Conservation (phyloP, 2,113 vertebrate species). For the Gymnobelideus leadbeateri region DNA sequence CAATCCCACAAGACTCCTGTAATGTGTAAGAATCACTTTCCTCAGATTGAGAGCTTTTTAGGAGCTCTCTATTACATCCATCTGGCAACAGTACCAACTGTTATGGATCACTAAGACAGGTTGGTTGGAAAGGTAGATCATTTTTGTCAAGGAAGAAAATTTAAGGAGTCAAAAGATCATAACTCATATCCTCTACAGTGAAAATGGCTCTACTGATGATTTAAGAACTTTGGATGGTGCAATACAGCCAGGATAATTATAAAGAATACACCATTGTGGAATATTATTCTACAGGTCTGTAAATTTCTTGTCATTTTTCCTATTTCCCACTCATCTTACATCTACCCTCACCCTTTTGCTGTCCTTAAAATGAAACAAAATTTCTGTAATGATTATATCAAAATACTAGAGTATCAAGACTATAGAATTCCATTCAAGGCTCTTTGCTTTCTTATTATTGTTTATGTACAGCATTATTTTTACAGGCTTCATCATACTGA, state of each 20-base stretch:
- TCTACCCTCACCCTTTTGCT: background rate
- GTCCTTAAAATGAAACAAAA: conserved; percentile 58
- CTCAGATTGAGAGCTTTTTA: conserved; percentile 31
- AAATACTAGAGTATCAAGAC: conserved; percentile 2
- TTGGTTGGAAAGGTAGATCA: conserved; percentile 73
- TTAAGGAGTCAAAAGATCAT: conserved; percentile 75
- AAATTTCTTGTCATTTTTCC: conserved; percentile 68
- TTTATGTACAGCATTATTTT: background rate
- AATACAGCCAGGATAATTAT: conserved; percentile 60
- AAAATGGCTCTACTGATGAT: conserved; percentile 74
- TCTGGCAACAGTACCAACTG: conserved; percentile 25
- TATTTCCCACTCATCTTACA: conserved; percentile 69
- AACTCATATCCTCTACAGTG: conserved; percentile 73
- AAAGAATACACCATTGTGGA: conserved; percentile 65
- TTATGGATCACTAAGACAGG: conserved; percentile 71
- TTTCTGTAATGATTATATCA: conserved; percentile 13
- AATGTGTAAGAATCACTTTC: conserved; percentile 37
- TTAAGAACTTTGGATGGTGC: conserved; percentile 69
- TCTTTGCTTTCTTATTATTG: background rate
- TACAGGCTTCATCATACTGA: background rate
- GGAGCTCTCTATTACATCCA: conserved; percentile 61
- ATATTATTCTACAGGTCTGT: conserved; percentile 59
- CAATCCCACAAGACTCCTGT: conserved; percentile 22
- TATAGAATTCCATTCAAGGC: background rate
- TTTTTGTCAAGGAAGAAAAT: conserved; percentile 77